Evolutionary conservation across 2,113 vertebrate species (phyloP), one percentile per base, ranked within the genome.

Genomic region (Plecotus auritus): DNA sequence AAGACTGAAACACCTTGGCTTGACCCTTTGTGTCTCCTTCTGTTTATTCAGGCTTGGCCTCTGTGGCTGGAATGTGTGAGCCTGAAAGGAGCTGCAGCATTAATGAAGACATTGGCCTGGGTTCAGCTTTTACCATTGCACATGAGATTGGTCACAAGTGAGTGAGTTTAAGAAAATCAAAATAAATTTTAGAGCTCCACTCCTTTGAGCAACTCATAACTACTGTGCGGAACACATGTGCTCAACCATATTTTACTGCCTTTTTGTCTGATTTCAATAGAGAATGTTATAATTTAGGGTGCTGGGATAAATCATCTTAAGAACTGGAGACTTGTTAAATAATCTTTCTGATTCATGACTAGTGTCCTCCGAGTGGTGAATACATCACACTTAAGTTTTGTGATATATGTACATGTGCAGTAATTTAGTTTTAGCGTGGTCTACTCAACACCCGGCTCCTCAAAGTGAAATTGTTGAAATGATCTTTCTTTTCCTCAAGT

Each of bases 141-240:
- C 99, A 99, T 93, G 99, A 99, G 98, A 99, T 99, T 96, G 99
- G 99, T 98, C 99, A 99, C 99, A 99, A 99, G 99, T 99, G 98
- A 99, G 99, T 99, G 97, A 97, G 90, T 98, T 98, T 97, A 96
- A 98, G 98, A 98, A 98, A 98, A 97, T 95, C 93, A 97, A 95
- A 98, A 97, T 97, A 97, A 2, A 28, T 97, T 97, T 97, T 93
- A 98, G 97, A 97, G 87, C 96, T 95, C 89, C 30, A 73, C 87
- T 94, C 97, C 98, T 84, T 98, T 94, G 73, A 97, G 91, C 97
- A 95, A 92, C 95, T 98, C 88, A 86, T 97, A 96, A 97, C 95
- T 94, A 72, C 90, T 92, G 42, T 85, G 85, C 90, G 70, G 92
- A 95, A 94, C 32, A 93, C 84, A 28, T 90, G 30, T 83, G 47